Evolutionary conservation across 1,140 invertebrate species (phyloP).

Genomic region (Lepidostoma basale): DNA sequence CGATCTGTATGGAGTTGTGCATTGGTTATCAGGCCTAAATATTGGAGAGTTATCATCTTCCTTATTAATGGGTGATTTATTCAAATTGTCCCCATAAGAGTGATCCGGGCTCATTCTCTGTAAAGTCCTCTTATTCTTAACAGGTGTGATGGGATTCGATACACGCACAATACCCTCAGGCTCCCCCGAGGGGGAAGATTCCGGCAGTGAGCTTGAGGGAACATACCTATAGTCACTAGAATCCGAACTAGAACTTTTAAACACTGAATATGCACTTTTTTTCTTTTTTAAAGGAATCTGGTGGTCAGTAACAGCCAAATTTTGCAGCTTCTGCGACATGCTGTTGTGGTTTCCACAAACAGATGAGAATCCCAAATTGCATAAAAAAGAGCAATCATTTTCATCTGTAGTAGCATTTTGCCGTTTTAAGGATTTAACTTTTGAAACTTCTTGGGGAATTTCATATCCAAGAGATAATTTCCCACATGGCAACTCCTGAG

Average conservation of each 20-base stretch:
- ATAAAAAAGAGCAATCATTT: slow-evolving; percentile 1
- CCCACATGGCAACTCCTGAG: background rate
- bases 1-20: slow-evolving; percentile 16
- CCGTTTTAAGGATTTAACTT: slow-evolving; percentile 5
- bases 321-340: too few relatives aligned
- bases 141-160: background rate
- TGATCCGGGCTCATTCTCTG: background rate
- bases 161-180: background rate
- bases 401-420: slow-evolving; percentile 1
- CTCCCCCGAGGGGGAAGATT: background rate
- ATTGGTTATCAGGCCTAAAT: slow-evolving; percentile 10
- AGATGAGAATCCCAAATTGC: too few relatives aligned
- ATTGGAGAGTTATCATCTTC: slow-evolving; percentile 15
- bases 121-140: background rate
- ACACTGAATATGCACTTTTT: background rate
- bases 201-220: background rate
- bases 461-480: background rate
- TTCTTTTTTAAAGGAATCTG: background rate
- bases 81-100: background rate
- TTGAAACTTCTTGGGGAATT: background rate
- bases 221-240: background rate
- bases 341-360: too few relatives aligned
- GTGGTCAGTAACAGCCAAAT: too few relatives aligned
- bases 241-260: slow-evolving; percentile 4
- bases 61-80: background rate